phyloP scores from a whole-genome alignment of 2,797 vertebrate species.

The Bradypus variegatus region DNA sequence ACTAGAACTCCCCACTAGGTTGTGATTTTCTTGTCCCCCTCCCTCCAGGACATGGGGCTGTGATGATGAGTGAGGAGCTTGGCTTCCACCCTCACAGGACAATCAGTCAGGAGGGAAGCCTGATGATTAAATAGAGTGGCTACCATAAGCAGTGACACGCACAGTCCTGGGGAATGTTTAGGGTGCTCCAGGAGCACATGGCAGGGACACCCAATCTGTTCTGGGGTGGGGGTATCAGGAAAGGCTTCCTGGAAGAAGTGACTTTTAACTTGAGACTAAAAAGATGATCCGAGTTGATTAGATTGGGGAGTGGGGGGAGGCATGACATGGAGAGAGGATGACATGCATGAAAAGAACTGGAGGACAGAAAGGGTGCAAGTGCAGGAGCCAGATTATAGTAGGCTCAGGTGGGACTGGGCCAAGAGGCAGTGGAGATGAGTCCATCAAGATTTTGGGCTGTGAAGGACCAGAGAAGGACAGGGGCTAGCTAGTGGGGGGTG shows the following conservation, averaged over 20 bases:
- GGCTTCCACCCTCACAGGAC: not conserved
- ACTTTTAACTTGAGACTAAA: not conserved
- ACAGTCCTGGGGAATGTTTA: not conserved
- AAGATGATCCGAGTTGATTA: not conserved
- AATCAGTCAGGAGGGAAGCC: not conserved
- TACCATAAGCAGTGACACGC: not conserved
- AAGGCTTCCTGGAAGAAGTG: slow-evolving; percentile 1
- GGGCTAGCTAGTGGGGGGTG: not conserved
- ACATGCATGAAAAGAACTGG: not conserved
- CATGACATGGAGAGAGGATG: not conserved
- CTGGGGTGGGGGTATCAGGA: not conserved
- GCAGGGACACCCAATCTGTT: not conserved
- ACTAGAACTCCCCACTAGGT: not conserved
- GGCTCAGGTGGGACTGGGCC: not conserved
- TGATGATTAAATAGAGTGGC: not conserved
- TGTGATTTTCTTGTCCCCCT: not conserved
- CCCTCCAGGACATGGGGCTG: not conserved
- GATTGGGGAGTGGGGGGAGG: no score
- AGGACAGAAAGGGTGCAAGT: not conserved
- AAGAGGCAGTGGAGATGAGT: not conserved
- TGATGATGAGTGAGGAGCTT: not conserved
- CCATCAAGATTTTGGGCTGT: not conserved
- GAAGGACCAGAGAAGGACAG: not conserved
- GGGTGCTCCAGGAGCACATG: not conserved
- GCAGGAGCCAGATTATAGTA: not conserved